Base-by-base conservation (phyloP, 2,797 vertebrate genomes). In the Arrhamphus sclerolepis region DNA sequence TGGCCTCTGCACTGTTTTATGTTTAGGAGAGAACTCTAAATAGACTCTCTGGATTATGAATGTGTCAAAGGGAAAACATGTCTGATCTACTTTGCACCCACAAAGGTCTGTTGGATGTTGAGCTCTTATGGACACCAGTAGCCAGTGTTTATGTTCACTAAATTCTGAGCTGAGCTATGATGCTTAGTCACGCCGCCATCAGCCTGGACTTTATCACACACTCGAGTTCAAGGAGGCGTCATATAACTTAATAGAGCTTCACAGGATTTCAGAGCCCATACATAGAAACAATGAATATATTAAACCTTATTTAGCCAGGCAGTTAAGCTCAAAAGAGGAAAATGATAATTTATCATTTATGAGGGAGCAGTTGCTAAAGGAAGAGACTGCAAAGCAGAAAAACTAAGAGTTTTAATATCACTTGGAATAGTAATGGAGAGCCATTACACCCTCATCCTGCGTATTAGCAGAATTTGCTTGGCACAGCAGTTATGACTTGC, bases 61-160 rank as follows among this genome's bases (percentile, higher is more conserved):
- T 47, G n/a, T 17, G 8, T 18, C 44, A 29, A 5, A 14, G 40
- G 62, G 63, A 75, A 56, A 53, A 26, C 22, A 2, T n/a, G 61
- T 58, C 41, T 51, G 40, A 22, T 44, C 39, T 28, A 2, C 46
- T 53, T 51, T 26, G 44, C 63, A 52, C 59, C 53, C 52, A 43
- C 61, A 16, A 2, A 6, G 11, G 31, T 47, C 40, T 60, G 56
- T 39, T 60, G 46, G 46, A 22, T 0, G 11, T 49, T 2, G 10
- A 64, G 67, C 51, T 62, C 51, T 68, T 51, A 58, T 22, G 24
- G 65, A 78, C 29, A 50, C 56, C 58, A 60, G 52, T 75, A 50
- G 50, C 16, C 46, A 10, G 31, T 85, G 85, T 90, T 88, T 89
- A 86, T 62, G 67, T 56, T 29, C 56, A 48, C 46, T 83, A 84